These are phyloP conservation scores for Hypotaenidia philippensis DNA, from an alignment of 2,797 vertebrate species.

Conservation along the genomic window DNA sequence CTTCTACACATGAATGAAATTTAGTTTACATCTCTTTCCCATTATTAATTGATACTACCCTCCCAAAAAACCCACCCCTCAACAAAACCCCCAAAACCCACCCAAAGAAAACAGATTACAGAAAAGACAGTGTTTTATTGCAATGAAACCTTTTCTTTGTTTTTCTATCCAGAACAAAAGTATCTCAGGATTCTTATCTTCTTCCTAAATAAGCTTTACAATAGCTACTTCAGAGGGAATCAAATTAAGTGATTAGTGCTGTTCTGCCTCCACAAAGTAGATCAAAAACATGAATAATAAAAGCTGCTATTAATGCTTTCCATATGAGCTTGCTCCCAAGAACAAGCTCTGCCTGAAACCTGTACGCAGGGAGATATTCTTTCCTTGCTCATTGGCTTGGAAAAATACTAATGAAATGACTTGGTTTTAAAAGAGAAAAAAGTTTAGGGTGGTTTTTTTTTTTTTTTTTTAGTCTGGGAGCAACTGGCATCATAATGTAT, in stretches of 20 bases:
- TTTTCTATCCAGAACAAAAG: background rate
- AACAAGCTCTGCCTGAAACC: background rate
- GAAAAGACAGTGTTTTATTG: background rate
- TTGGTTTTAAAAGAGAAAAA: background rate
- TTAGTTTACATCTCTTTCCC: background rate
- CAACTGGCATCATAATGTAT: background rate
- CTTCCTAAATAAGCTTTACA: background rate
- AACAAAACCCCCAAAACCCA: background rate
- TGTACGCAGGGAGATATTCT: background rate
- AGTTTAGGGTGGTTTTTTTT: background rate
- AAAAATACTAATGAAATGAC: constrained; percentile 22
- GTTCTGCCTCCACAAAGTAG: background rate
- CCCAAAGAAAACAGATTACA: background rate
- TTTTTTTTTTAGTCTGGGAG: background rate
- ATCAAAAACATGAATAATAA: constrained; percentile 1
- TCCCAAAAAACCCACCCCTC: background rate
- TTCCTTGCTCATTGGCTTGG: constrained; percentile 15
- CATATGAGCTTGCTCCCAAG: background rate
- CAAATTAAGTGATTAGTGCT: background rate
- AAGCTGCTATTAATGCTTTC: background rate
- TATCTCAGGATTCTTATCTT: background rate
- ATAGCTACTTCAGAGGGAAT: background rate
- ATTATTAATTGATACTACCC: background rate
- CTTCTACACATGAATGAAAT: background rate
- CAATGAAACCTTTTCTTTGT: background rate